Percentiles rank a stretch among this genome's conserved stretches.
Evolutionary conservation across 2,113 vertebrate species (phyloP).

Genomic region (Myotis davidii): DNA sequence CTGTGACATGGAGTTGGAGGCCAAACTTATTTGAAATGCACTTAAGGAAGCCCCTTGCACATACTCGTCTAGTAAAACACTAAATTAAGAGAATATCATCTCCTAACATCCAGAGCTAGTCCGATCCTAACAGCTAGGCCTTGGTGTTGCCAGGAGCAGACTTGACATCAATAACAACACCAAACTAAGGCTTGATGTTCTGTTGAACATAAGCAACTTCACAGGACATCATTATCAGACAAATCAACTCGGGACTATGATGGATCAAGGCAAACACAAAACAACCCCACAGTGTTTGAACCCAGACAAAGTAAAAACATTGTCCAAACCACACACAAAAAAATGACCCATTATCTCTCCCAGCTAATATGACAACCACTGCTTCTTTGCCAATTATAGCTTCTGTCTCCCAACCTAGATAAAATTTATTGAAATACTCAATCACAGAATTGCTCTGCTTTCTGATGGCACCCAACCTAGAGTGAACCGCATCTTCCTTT

Average conservation of each 20-base stretch:
- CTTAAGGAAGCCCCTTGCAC: neutral
- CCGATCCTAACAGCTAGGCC: neutral
- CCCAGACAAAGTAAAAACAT: neutral
- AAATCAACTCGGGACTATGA: neutral
- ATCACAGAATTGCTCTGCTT: neutral
- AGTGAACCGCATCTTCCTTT: neutral
- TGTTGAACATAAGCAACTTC: neutral
- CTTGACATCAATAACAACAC: neutral
- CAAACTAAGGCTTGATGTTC: constrained; percentile 13
- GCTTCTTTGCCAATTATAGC: neutral
- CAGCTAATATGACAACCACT: neutral
- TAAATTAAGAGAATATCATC: neutral
- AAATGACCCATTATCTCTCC: neutral
- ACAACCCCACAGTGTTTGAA: constrained; percentile 15
- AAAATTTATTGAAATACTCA: neutral
- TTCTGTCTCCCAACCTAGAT: neutral
- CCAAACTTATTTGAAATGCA: neutral
- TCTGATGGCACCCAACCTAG: neutral
- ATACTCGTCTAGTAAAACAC: neutral
- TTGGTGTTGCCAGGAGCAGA: neutral
- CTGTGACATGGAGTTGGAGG: neutral
- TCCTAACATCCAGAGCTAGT: neutral
- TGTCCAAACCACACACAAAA: neutral
- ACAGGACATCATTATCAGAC: constrained; percentile 3
- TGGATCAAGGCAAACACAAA: constrained; percentile 9